A percentile compares a stretch with the other conserved stretches of the same genome.
Evolutionary conservation across 2,888 invertebrate genomes (phyloP).

Genomic region (Belgica antarctica): DNA sequence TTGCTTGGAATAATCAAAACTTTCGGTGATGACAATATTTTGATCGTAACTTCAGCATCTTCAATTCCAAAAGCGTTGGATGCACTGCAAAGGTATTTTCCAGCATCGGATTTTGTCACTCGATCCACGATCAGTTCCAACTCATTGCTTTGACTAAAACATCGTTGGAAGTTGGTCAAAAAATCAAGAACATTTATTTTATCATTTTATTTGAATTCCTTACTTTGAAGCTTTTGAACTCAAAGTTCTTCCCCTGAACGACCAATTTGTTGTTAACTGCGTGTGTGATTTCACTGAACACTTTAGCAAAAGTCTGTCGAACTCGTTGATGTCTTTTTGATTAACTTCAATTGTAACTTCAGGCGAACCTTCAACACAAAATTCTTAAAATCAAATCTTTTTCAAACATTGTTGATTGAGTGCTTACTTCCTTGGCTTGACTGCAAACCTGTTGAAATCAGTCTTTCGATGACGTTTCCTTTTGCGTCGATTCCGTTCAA

Average conservation of each 20-base stretch:
- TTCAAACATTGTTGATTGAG: neutral
- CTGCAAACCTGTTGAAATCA: constrained; percentile 66
- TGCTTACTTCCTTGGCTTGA: constrained; percentile 46
- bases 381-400: neutral
- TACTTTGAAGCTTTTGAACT: constrained; percentile 7
- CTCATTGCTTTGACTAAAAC: constrained; percentile 43
- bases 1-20: constrained; percentile 41
- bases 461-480: constrained; percentile 62
- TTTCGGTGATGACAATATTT: constrained; percentile 42
- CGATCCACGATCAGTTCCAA: constrained; percentile 45
- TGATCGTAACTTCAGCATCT: constrained; percentile 46
- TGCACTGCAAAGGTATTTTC: constrained; percentile 56
- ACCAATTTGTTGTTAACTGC: neutral
- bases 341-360: constrained; percentile 56
- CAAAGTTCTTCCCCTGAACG: neutral
- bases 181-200: neutral
- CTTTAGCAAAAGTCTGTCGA: constrained; percentile 56
- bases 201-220: neutral
- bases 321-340: constrained; percentile 49
- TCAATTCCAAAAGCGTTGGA: constrained; percentile 56
- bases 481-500: constrained; percentile 64
- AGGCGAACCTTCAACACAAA: constrained; percentile 57
- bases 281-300: constrained; percentile 65
- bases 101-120: constrained; percentile 53
- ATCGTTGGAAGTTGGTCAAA: too few relatives aligned